These are phyloP conservation scores for Thumatha senex DNA, from an alignment of 2,888 invertebrate genomes.

Conservation along the genomic window DNA sequence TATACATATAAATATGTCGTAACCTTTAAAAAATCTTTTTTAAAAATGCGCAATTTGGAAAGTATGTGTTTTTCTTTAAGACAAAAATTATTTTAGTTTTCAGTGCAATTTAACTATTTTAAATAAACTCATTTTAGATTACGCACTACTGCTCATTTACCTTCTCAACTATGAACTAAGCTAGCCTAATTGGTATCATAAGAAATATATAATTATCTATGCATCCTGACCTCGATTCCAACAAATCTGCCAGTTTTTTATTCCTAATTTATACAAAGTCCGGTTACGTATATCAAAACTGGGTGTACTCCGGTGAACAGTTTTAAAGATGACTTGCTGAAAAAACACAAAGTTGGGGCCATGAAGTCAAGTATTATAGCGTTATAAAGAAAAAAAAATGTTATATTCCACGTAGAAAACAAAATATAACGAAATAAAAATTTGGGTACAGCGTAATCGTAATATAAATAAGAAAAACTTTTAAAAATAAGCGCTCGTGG, in stretches of 20 bases:
- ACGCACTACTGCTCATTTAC: slow-evolving; percentile 10
- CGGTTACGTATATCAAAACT: slow-evolving; percentile 10
- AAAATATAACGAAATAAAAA: too few species aligned
- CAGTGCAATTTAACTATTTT: not conserved
- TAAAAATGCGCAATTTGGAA: too few species aligned
- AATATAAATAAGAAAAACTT: too few species aligned
- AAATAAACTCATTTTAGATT: not conserved
- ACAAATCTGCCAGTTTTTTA: slow-evolving; percentile 16
- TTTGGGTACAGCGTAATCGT: too few species aligned
- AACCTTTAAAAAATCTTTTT: too few species aligned
- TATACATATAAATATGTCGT: too few species aligned
- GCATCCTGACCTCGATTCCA: slow-evolving; percentile 14
- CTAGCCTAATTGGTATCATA: slow-evolving; percentile 10
- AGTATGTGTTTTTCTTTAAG: too few species aligned
- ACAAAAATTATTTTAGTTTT: not conserved
- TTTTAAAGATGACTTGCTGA: slow-evolving; percentile 6
- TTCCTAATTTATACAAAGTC: slow-evolving; percentile 7
- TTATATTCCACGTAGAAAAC: too few species aligned
- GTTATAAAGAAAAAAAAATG: too few species aligned
- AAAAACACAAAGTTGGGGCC: slow-evolving; percentile 11
- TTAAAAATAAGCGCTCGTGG: too few species aligned
- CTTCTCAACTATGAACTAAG: slow-evolving; percentile 16
- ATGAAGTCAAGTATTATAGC: not conserved
- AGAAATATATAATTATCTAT: slow-evolving; percentile 13
- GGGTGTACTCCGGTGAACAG: slow-evolving; percentile 24